These are phyloP conservation scores for Eurystomus glaucurus DNA, from an alignment of 2,797 vertebrate species.

Conservation along the genomic window DNA sequence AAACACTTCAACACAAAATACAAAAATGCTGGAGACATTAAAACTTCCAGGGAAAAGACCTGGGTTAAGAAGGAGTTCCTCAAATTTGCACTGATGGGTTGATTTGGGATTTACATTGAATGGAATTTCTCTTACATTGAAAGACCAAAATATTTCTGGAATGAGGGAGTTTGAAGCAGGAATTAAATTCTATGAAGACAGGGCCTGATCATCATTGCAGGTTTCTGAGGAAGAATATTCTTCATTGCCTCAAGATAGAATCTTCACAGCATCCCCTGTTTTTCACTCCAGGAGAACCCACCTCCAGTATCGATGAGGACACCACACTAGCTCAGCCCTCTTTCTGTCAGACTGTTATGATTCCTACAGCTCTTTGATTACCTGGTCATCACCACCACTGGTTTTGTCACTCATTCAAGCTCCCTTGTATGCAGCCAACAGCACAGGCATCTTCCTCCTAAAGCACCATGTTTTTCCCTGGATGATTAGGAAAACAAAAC, in stretches of 20 bases:
- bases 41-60: neutral
- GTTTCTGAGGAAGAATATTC: neutral
- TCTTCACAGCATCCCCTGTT: neutral
- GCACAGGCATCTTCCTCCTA: neutral
- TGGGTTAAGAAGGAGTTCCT: neutral
- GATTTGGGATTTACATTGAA: neutral
- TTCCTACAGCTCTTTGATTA: neutral
- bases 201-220: neutral
- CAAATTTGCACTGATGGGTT: neutral
- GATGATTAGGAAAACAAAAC: constrained; percentile 47
- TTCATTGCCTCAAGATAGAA: neutral
- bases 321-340: neutral
- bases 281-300: neutral
- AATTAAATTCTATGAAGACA: neutral
- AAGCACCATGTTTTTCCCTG: neutral
- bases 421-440: neutral
- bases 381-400: neutral
- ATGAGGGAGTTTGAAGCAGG: neutral
- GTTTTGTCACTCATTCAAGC: neutral
- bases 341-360: neutral
- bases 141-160: neutral
- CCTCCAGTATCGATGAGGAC: neutral
- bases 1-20: neutral
- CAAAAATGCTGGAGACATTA: neutral
- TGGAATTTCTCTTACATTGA: neutral